These are phyloP conservation scores for Burhinus bistriatus DNA, from an alignment of 2,113 vertebrate genomes.

Conservation along the genomic window DNA sequence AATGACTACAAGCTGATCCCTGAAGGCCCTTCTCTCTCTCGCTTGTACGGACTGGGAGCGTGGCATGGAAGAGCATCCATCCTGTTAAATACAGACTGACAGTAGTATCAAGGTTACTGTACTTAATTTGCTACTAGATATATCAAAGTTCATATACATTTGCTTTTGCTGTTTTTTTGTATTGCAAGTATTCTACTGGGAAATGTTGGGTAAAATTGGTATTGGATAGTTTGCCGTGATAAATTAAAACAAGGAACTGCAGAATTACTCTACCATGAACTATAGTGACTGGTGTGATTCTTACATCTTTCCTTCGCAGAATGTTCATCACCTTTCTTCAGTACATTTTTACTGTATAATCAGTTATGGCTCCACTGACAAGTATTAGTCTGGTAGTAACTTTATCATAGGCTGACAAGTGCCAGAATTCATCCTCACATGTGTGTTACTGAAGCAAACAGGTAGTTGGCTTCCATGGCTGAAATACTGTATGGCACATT, in stretches of 20 bases:
- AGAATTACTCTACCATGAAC: constrained; percentile 36
- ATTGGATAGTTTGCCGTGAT: not conserved
- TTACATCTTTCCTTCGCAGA: not conserved
- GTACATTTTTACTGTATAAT: constrained; percentile 49
- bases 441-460: constrained; percentile 22
- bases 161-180: not conserved
- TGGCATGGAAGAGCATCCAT: not conserved
- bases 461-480: not conserved
- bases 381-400: constrained; percentile 59
- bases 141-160: not conserved
- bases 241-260: constrained; percentile 14
- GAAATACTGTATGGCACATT: not conserved
- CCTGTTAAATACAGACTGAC: not conserved
- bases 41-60: not conserved
- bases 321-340: constrained; percentile 47
- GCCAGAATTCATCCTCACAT: constrained; percentile 33
- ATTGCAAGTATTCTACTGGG: not conserved
- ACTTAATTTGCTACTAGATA: not conserved
- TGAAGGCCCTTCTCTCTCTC: not conserved
- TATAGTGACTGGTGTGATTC: constrained; percentile 14
- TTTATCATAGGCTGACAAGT: constrained; percentile 57
- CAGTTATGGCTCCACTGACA: constrained; percentile 64
- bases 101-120: not conserved
- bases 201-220: not conserved
- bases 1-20: not conserved